These are phyloP conservation scores for Ectropis grisescens DNA, from an alignment of 1,140 invertebrate species.

Conservation along the genomic window DNA sequence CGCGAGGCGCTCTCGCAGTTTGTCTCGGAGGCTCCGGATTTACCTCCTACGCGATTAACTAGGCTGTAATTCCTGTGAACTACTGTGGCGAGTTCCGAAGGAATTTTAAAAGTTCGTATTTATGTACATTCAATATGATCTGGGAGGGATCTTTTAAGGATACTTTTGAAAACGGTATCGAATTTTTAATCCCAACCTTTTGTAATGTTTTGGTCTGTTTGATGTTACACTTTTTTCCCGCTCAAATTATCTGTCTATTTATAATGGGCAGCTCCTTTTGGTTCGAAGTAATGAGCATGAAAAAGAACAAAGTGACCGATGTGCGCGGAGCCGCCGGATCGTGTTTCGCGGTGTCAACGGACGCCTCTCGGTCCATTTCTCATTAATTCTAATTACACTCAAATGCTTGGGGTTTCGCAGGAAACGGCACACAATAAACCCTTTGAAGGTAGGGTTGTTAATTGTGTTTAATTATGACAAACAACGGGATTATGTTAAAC, in stretches of 20 bases:
- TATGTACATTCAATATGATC: conserved; percentile 20
- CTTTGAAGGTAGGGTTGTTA: conserved; percentile 16
- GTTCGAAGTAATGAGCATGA: background rate
- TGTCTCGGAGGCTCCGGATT: conserved; percentile 13
- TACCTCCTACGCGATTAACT: conserved; percentile 29
- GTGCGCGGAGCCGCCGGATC: conserved; percentile 12
- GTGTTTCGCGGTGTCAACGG: conserved; percentile 37
- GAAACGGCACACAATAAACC: conserved; percentile 13
- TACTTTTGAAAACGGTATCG: no score
- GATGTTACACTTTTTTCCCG: no score
- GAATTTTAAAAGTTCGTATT: conserved; percentile 26
- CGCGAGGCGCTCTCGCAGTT: conserved; percentile 9
- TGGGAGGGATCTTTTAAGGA: conserved; percentile 1
- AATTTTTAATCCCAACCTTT: conserved; percentile 18
- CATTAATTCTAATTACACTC: conserved; percentile 56
- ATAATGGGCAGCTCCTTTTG: no score
- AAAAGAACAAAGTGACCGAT: background rate
- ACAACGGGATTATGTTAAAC: no score
- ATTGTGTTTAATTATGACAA: conserved; percentile 18
- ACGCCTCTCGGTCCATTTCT: conserved; percentile 40
- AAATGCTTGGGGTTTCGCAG: conserved; percentile 40
- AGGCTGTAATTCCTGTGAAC: no score
- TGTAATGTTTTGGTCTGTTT: conserved; percentile 1
- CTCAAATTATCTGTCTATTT: no score
- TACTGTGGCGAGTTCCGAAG: conserved; percentile 26